Conservation (phyloP, 2,888 invertebrate genomes). For the Chloromyia formosa region DNA sequence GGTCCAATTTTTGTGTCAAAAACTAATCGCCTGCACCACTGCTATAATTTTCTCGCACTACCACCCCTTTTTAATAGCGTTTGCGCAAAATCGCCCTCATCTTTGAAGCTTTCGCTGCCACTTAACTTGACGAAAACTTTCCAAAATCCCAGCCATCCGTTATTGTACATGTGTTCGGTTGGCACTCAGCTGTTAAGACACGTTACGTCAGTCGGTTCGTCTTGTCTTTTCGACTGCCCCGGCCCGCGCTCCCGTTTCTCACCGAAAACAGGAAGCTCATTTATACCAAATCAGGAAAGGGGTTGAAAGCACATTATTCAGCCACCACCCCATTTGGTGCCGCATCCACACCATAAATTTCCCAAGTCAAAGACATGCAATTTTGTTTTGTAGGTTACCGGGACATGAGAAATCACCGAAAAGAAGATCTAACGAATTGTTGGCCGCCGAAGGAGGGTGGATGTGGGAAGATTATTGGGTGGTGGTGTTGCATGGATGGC, state of each 20-base stretch:
- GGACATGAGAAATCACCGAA: conserved; percentile 36
- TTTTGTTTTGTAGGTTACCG: conserved; percentile 44
- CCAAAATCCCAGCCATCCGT: conserved; percentile 21
- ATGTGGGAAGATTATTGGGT: too few species aligned
- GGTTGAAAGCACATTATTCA: conserved; percentile 24
- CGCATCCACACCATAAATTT: conserved; percentile 14
- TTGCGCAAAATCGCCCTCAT: not conserved
- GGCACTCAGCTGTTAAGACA: conserved; percentile 19
- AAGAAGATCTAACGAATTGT: conserved; percentile 23
- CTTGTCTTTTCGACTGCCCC: not conserved
- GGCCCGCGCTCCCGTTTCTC: not conserved
- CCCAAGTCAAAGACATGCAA: conserved; percentile 30
- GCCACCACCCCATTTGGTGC: not conserved
- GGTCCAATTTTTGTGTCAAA: too few species aligned
- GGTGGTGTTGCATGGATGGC: too few species aligned
- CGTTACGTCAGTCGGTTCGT: conserved; percentile 26
- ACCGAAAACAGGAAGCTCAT: conserved; percentile 22
- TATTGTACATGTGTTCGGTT: conserved; percentile 14
- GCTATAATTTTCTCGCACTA: not conserved
- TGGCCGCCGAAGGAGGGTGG: not conserved
- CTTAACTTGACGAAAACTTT: conserved; percentile 20
- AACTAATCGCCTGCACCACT: too few species aligned
- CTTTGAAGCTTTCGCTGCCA: not conserved
- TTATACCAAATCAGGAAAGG: conserved; percentile 16
- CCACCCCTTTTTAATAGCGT: not conserved